Conservation (phyloP, 2,113 vertebrate genomes). For the Daubentonia madagascariensis region DNA sequence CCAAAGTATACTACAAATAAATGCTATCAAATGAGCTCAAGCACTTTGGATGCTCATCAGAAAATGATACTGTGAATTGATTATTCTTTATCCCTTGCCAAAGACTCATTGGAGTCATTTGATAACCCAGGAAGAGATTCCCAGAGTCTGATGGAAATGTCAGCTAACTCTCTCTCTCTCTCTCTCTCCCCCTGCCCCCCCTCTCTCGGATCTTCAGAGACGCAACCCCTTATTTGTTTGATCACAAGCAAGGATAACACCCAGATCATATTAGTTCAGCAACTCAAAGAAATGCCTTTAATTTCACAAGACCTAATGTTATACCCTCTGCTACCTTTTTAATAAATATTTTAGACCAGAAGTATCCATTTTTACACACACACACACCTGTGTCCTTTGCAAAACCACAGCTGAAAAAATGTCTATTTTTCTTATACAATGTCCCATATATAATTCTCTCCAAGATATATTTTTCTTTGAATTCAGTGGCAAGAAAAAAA, state of each 20-base stretch:
- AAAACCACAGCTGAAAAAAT: background rate
- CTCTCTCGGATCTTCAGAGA: background rate
- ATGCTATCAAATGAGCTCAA: background rate
- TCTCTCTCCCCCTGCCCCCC: background rate
- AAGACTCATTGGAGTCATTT: background rate
- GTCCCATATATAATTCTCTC: background rate
- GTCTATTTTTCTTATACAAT: background rate
- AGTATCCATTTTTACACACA: background rate
- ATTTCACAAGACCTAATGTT: background rate
- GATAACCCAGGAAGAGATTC: background rate
- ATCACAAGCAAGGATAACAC: background rate
- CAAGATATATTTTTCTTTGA: background rate
- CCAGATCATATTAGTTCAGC: background rate
- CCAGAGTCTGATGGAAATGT: background rate
- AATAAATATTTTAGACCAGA: background rate
- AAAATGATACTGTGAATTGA: background rate
- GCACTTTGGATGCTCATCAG: background rate
- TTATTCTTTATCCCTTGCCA: background rate
- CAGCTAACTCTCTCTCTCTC: background rate
- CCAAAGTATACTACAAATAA: background rate
- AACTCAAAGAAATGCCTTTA: background rate
- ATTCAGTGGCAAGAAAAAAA: background rate
- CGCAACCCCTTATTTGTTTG: background rate
- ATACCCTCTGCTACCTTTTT: background rate
- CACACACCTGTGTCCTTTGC: background rate